These are phyloP conservation scores for Microcebus lehilahytsara DNA, from an alignment of 2,113 vertebrate genomes.

Conservation along the genomic window DNA sequence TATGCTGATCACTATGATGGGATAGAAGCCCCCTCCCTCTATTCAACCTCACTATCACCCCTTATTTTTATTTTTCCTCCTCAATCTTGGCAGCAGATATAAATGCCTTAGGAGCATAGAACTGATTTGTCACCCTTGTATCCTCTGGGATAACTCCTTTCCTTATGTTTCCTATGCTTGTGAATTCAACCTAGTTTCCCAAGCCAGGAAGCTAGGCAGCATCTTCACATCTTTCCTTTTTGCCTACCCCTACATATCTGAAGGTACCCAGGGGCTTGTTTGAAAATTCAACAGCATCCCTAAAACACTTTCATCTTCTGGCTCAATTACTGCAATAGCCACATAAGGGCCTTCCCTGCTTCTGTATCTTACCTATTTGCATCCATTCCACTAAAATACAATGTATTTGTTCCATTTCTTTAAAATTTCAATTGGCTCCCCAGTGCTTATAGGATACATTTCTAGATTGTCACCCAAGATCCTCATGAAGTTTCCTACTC, in stretches of 20 bases:
- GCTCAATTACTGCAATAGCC: not conserved
- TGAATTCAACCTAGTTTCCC: not conserved
- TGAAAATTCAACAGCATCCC: not conserved
- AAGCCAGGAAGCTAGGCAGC: no score
- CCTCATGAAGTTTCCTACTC: no score
- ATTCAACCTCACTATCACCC: rapidly evolving
- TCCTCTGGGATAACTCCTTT: rapidly evolving
- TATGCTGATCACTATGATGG: no score
- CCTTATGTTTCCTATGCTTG: not conserved
- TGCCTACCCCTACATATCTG: rapidly evolving
- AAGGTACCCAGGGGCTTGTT: not conserved
- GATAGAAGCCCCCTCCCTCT: no score
- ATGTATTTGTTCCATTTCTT: not conserved
- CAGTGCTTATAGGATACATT: rapidly evolving
- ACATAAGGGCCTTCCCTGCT: rapidly evolving
- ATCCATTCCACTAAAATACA: not conserved
- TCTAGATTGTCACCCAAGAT: not conserved
- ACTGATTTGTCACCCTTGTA: rapidly evolving
- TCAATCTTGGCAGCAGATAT: rapidly evolving
- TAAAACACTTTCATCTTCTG: rapidly evolving
- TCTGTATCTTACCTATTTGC: not conserved
- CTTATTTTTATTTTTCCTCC: no score
- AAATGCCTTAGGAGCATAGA: not conserved
- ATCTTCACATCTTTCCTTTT: no score
- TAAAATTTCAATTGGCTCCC: not conserved